Percentiles rank a stretch among this genome's conserved stretches.
Evolutionary conservation across 2,797 vertebrate genomes (phyloP).

Genomic region (Coendou prehensilis): DNA sequence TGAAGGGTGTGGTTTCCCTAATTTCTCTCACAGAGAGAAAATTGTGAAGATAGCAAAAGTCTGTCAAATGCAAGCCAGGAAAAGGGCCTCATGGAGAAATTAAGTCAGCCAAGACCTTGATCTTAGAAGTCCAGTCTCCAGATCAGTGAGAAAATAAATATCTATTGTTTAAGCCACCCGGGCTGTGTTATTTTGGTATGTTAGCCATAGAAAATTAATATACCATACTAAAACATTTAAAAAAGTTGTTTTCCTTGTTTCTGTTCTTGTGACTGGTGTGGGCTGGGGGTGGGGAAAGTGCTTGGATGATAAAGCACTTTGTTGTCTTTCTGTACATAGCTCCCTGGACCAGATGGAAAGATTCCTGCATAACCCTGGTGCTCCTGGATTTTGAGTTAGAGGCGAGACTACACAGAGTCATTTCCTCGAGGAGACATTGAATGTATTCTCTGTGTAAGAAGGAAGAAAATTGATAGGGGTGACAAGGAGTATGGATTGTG

Average conservation of each 20-base stretch:
- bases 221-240: background rate
- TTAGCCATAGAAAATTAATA: background rate
- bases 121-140: background rate
- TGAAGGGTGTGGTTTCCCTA: background rate
- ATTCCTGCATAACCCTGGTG: background rate
- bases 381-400: background rate
- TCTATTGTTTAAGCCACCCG: background rate
- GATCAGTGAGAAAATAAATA: constrained; percentile 3
- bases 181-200: background rate
- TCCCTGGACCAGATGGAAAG: background rate
- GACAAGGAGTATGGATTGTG: background rate
- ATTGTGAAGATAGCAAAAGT: background rate
- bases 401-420: background rate
- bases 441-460: background rate
- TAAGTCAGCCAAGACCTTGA: background rate
- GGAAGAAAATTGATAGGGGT: background rate
- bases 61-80: background rate
- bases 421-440: background rate
- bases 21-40: background rate
- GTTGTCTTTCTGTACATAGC: background rate
- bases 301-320: background rate
- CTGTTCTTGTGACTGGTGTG: background rate
- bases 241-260: background rate
- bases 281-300: background rate
- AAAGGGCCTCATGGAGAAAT: background rate